These are phyloP conservation scores for Lasiurus cinereus DNA, from an alignment of 2,113 vertebrate species.

Conservation along the genomic window DNA sequence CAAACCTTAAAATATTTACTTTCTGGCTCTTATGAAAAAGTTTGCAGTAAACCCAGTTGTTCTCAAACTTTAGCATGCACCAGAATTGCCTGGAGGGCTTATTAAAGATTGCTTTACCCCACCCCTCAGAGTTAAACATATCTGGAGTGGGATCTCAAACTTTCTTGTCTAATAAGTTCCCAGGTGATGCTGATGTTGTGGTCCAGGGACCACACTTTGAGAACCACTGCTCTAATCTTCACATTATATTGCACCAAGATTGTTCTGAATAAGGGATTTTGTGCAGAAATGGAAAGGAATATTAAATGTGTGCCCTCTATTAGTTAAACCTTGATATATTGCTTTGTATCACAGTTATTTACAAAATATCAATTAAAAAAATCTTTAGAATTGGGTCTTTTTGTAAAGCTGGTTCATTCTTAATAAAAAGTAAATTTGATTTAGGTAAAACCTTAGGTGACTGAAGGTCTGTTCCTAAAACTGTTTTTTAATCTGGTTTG, in stretches of 20 bases:
- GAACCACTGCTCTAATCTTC: background rate
- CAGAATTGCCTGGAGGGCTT: background rate
- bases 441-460: background rate
- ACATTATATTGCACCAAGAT: background rate
- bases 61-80: background rate
- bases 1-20: constrained; percentile 6
- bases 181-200: background rate
- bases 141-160: background rate
- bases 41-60: background rate
- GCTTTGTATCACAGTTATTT: background rate
- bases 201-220: background rate
- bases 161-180: background rate
- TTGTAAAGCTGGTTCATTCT: constrained; percentile 18
- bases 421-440: background rate
- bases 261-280: background rate
- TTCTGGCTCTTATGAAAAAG: background rate
- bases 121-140: background rate
- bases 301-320: background rate
- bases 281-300: background rate
- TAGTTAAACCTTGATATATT: background rate
- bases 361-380: background rate
- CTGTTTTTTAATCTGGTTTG: background rate
- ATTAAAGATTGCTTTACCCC: background rate
- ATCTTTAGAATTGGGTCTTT: constrained; percentile 12
- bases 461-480: constrained; percentile 5